phyloP scores from a whole-genome alignment of 2,797 vertebrate species.

The Anguilla pacifica region DNA sequence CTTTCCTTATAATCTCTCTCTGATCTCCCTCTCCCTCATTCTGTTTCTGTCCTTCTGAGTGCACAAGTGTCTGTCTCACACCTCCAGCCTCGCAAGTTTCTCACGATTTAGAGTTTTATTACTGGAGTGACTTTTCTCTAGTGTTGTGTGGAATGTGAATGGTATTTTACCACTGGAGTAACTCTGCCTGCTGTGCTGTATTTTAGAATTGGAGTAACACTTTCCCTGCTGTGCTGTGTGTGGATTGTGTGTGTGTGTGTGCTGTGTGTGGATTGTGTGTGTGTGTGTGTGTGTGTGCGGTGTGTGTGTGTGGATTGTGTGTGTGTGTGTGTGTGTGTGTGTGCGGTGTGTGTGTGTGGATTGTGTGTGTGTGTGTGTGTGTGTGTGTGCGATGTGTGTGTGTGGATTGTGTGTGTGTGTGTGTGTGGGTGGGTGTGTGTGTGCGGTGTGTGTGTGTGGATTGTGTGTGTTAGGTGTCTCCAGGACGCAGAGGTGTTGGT shows the following conservation, averaged over 20 bases:
- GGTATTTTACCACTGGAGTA: background rate
- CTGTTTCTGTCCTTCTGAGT: background rate
- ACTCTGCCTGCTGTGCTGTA: background rate
- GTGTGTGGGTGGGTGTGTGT: too few species aligned
- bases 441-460: background rate
- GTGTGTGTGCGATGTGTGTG: too few species aligned
- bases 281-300: too few species aligned
- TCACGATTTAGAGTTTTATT: background rate
- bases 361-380: too few species aligned
- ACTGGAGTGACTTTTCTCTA: background rate
- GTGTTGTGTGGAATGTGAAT: background rate
- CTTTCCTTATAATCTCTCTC: too few species aligned
- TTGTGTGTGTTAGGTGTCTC: slow-evolving; percentile 75
- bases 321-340: too few species aligned
- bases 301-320: background rate
- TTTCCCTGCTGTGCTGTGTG: background rate
- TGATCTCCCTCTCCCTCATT: background rate
- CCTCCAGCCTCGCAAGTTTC: background rate
- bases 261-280: background rate
- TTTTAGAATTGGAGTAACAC: too few species aligned
- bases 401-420: background rate
- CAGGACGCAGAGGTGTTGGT: slow-evolving; percentile 89
- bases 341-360: background rate
- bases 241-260: slow-evolving; percentile 18
- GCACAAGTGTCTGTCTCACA: background rate